Evolutionary conservation across 2,888 invertebrate genomes (phyloP).

Genomic region (Aphelenchoides bicaudatus): DNA sequence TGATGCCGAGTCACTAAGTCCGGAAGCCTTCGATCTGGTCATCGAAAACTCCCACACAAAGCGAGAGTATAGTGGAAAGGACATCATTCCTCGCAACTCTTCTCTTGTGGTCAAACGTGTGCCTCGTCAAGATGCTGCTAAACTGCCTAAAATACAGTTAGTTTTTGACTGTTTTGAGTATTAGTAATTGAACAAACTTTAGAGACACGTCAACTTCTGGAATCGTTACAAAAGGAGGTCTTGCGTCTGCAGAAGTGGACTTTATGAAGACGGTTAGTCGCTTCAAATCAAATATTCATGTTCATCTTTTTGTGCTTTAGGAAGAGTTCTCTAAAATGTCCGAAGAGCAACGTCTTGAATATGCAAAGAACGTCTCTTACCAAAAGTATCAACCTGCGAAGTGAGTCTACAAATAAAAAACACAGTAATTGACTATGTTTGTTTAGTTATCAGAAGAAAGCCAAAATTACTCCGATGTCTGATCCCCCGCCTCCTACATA

Average conservation of each 20-base stretch:
- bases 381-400: conserved; percentile 94
- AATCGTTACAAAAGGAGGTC: conserved; percentile 23
- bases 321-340: conserved; percentile 72
- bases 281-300: neutral
- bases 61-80: conserved; percentile 80
- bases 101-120: conserved; percentile 89
- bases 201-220: conserved; percentile 31
- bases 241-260: neutral
- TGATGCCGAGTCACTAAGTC: conserved; percentile 88
- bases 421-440: conserved; percentile 12
- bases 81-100: conserved; percentile 84
- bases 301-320: conserved; percentile 36
- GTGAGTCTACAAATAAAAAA: conserved; percentile 67
- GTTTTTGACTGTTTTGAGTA: conserved; percentile 27
- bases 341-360: conserved; percentile 94
- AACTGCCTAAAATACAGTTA: conserved; percentile 60
- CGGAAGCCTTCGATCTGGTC: conserved; percentile 82
- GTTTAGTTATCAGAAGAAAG: too few relatives aligned
- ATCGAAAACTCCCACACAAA: conserved; percentile 71
- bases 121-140: conserved; percentile 67
- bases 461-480: conserved; percentile 67
- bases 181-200: neutral
- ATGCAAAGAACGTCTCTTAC: conserved; percentile 94
- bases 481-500: conserved; percentile 87
- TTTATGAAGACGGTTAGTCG: conserved; percentile 24